Evolutionary conservation across 2,888 invertebrate genomes (phyloP), one percentile per base, ranked within the genome.

Genomic region (Mythimna albipuncta): DNA sequence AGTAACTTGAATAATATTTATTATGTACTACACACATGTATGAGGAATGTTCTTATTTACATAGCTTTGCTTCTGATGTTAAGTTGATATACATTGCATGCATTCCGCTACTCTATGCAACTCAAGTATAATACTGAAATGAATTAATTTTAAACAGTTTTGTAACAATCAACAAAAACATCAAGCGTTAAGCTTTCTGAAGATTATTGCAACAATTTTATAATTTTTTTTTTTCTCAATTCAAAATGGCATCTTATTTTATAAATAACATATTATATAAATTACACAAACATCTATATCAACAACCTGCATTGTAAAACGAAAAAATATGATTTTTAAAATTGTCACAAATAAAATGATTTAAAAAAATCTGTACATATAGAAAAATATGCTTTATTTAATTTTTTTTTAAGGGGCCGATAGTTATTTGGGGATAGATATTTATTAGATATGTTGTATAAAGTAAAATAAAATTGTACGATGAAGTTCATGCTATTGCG

Each of bases 31-130:
- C 96, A 94, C 95, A 93, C 96, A 94, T 96, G 93, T 95, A 93
- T 95, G 95, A 96, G 96, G 96, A 96, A 96, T 96, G 96, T 96
- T 95, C 94, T 95, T 96, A 96, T 96, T 96, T 96, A 96, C 96
- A 96, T 95, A 95, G 94, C 92, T 93, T 90, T 92, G 91, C 89
- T 89, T 93, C 92, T 82, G 82, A 81, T 83, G 83, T 85, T 76
- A 77, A 75, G 66, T 84, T 77, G 76, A 77, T 83, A 86, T 86
- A 83, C 82, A 86, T 82, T 85, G 83, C 72, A 71, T 85, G 79
- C 82, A 82, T 88, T 81, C 85, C 90, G 89, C 91, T 91, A 90
- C 83, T 77, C 75, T 84, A 82, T 77, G 87, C 88, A 90, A 91
- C 91, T 89, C 89, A 85, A 72, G 79, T 79, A 63, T 95, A 94